phyloP scores from a whole-genome alignment of 2,797 vertebrate species.

The Todus mexicanus region DNA sequence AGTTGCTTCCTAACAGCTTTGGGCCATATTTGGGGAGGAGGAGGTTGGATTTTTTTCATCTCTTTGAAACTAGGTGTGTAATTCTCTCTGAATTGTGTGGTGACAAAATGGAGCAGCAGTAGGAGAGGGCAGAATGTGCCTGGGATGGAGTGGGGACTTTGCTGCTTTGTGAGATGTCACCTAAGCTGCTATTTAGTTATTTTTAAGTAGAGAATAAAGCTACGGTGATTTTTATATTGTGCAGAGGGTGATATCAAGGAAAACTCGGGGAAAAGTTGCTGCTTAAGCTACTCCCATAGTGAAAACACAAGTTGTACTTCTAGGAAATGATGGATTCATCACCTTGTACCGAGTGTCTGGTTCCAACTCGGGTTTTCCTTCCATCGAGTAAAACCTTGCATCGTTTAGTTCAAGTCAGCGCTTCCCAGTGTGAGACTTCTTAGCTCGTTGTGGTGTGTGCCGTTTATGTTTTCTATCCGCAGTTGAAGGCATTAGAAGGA shows the following conservation, averaged over 20 bases:
- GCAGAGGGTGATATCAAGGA: not conserved
- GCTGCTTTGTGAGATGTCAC: not conserved
- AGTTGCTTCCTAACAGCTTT: slow-evolving; percentile 43
- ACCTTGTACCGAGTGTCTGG: not conserved
- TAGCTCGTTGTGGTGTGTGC: not conserved
- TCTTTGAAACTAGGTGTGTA: not conserved
- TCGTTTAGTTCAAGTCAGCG: not conserved
- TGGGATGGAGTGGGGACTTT: not conserved
- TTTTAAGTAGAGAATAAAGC: not conserved
- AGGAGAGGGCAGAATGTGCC: not conserved
- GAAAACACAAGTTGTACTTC: not conserved
- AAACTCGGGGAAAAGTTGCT: not conserved
- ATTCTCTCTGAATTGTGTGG: not conserved
- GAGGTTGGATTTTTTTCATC: too few species aligned
- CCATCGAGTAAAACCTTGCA: not conserved
- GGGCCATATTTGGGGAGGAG: not conserved
- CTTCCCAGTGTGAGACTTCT: not conserved
- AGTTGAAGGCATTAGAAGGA: not conserved
- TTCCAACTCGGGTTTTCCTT: not conserved
- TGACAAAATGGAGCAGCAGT: not conserved
- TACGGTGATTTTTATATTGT: not conserved
- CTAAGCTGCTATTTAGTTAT: not conserved
- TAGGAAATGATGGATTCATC: not conserved
- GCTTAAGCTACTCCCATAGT: not conserved
- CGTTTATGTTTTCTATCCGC: not conserved